Evolutionary conservation across 2,888 invertebrate genomes (phyloP).

Genomic region (Orthonevra nobilis): DNA sequence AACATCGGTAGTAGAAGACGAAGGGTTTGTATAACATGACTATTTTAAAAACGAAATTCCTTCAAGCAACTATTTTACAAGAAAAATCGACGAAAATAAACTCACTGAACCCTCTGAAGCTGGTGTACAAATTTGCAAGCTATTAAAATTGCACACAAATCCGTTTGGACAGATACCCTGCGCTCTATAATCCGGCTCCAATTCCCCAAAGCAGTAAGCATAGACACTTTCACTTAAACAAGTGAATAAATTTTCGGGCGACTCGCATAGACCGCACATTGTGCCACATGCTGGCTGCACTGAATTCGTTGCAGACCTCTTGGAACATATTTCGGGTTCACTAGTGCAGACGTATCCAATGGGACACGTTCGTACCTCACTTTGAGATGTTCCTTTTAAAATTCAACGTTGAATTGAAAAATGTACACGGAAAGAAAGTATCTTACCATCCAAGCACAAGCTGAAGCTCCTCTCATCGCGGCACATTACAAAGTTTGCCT

Average conservation of each 20-base stretch:
- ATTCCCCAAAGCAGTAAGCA: slow-evolving; percentile 70
- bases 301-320: slow-evolving; percentile 22
- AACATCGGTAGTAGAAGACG: slow-evolving; percentile 4
- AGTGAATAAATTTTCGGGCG: slow-evolving; percentile 51
- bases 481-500: slow-evolving; percentile 69
- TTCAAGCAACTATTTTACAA: too few species aligned
- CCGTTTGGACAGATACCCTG: slow-evolving; percentile 61
- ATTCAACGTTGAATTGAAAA: too few species aligned
- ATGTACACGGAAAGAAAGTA: neutral
- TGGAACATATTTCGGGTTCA: slow-evolving; percentile 58
- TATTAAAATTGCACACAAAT: slow-evolving; percentile 68
- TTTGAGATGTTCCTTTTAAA: slow-evolving; percentile 25
- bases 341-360: slow-evolving; percentile 62
- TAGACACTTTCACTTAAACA: slow-evolving; percentile 70
- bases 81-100: slow-evolving; percentile 1
- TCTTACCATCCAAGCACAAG: slow-evolving; percentile 58
- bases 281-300: slow-evolving; percentile 62
- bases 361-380: slow-evolving; percentile 62
- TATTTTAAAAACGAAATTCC: too few species aligned
- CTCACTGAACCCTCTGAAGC: slow-evolving; percentile 43
- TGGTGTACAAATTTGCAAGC: slow-evolving; percentile 61
- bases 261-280: slow-evolving; percentile 63
- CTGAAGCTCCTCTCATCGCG: slow-evolving; percentile 68
- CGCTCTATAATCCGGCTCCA: slow-evolving; percentile 28
- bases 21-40: too few species aligned